phyloP scores from a whole-genome alignment of 30 jellyfish, hydroid and myxozoan genomes.

The Aurelia sp. region DNA sequence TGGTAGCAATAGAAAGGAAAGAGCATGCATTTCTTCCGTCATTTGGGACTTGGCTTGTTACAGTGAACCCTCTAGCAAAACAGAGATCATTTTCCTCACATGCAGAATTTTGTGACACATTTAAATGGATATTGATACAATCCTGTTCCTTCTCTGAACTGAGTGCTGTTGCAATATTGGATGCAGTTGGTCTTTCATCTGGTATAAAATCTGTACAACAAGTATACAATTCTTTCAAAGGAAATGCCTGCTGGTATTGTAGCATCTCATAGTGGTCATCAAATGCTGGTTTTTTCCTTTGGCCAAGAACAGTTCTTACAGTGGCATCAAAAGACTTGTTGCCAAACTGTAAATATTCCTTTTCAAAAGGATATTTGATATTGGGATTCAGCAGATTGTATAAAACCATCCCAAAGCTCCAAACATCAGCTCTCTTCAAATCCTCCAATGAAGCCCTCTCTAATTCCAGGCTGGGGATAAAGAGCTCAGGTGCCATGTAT shows the following conservation, averaged over 20 bases:
- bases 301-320: not conserved
- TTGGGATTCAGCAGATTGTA: slow-evolving; percentile 22
- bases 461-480: slow-evolving; percentile 19
- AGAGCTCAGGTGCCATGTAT: slow-evolving; percentile 42
- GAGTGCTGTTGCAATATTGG: slow-evolving; percentile 28
- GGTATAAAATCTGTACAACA: slow-evolving; percentile 22
- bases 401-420: slow-evolving; percentile 27
- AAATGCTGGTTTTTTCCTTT: slow-evolving; percentile 24
- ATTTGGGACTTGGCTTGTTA: no score
- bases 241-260: slow-evolving; percentile 28
- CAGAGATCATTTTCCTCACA: no score
- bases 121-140: slow-evolving; percentile 19
- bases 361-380: slow-evolving; percentile 25
- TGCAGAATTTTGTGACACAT: slow-evolving; percentile 31
- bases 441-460: slow-evolving; percentile 10
- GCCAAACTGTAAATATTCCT: slow-evolving; percentile 15
- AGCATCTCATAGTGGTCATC: slow-evolving; percentile 9
- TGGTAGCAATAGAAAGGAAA: no score
- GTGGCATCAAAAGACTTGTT: slow-evolving; percentile 25
- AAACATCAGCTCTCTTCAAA: slow-evolving; percentile 12
- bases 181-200: slow-evolving; percentile 23
- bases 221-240: slow-evolving; percentile 13
- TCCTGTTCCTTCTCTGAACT: slow-evolving; percentile 33
- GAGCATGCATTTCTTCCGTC: no score
- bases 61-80: no score